Percentiles rank a stretch among this genome's conserved stretches.
These are phyloP conservation scores for Frankliniella intonsa DNA, from an alignment of 2,888 invertebrate genomes.

Conservation along the genomic window DNA sequence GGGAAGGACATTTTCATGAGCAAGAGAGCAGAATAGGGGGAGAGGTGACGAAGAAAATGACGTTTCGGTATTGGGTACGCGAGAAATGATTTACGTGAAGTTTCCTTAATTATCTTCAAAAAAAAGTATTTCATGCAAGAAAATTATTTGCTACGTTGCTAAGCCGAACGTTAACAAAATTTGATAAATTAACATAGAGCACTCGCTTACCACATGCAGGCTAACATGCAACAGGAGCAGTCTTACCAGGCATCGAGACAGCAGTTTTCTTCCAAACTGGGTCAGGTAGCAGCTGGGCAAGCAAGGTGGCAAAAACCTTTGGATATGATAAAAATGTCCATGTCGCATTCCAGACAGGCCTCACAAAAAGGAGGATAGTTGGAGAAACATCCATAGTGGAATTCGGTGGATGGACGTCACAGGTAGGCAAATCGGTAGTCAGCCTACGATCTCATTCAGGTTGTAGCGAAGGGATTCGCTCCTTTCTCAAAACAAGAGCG, in stretches of 20 bases:
- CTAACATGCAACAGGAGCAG: not conserved
- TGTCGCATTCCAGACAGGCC: not conserved
- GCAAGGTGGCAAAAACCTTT: conserved; percentile 20
- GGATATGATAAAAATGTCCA: not conserved
- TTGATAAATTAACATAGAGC: not conserved
- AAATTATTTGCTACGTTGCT: not conserved
- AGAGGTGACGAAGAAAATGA: no score
- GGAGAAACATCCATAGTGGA: no score
- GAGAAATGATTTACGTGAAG: no score
- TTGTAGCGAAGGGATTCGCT: no score
- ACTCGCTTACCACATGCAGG: not conserved
- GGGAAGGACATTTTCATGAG: no score
- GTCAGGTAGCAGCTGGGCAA: conserved; percentile 21
- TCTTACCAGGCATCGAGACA: conserved; percentile 22
- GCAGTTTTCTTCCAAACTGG: conserved; percentile 24
- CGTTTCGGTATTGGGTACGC: no score
- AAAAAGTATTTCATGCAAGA: not conserved
- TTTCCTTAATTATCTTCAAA: no score
- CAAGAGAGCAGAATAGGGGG: no score
- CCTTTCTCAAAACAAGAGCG: no score
- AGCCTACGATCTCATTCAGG: no score
- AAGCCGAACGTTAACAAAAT: not conserved
- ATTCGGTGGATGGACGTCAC: not conserved
- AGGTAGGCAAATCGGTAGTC: not conserved
- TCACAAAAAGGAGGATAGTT: no score